Evolutionary conservation across 2,888 invertebrate genomes (phyloP), one percentile per base, ranked within the genome.

Genomic region (Listrodromus nycthemerus): DNA sequence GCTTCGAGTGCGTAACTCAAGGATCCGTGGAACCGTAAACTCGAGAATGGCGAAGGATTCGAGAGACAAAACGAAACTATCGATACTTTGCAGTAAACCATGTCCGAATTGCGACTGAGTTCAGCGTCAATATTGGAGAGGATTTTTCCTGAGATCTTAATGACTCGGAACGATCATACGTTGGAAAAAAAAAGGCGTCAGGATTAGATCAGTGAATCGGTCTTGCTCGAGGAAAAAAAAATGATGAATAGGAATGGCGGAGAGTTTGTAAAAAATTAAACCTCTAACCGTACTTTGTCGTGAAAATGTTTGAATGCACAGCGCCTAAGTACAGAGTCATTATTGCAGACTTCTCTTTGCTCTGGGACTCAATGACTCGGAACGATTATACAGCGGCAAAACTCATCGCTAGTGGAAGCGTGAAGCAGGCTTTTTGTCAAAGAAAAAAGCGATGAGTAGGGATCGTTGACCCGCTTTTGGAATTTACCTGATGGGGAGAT

Each of bases 1-100:
- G 65, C 33, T 6, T 65, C 48, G 33, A 84, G 83, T 77, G 81
- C 63, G 77, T 78, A 77, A 70, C 73, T 77, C 81, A 70, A 77
- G 77, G 65, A 75, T 65, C 65, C 75, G 75, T 50, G 65, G 65
- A 75, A 75, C 65, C 65, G 65, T 75, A 21, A 65, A 24, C 50
- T 21, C 65, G 63, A n/a, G 50, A 65, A 65, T 75, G 16, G 61
- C 65, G 65, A 24, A 52, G 48, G 65, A 66, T 45, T 16, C 33
- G 27, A 21, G 24, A 27, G 30, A 76, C 16, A 52, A 21, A 58
- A n/a, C 2, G 75, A 67, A 45, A 67, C 71, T 41, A 50, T 45
- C 55, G n/a, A 79, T 74, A 33, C 30, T 13, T 37, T 27, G 63
- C 33, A 3, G 41, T 45, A 45, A 45, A 45, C 41, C 41, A 45